A percentile compares a stretch with the other conserved stretches of the same genome.
These are phyloP conservation scores for Callaeas wilsoni DNA, from an alignment of 2,113 vertebrate genomes.

Conservation along the genomic window DNA sequence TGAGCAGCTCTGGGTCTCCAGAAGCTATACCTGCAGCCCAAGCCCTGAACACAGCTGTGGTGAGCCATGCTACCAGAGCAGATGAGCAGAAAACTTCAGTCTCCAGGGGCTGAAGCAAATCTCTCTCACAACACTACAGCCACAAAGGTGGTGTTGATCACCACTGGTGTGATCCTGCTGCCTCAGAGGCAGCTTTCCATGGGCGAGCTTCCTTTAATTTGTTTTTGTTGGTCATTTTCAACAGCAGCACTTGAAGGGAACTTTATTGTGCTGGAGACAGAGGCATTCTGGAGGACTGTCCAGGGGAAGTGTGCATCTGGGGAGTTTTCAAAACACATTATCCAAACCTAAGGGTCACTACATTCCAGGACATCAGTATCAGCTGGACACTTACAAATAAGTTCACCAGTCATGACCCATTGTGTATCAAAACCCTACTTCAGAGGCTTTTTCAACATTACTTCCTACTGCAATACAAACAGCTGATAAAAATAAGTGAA, in stretches of 20 bases:
- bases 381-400: slow-evolving; percentile 12
- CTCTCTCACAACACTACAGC: background rate
- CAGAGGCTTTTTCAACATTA: background rate
- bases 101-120: background rate
- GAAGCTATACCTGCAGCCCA: background rate
- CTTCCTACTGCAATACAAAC: background rate
- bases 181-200: background rate
- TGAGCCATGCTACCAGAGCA: background rate
- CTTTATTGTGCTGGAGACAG: slow-evolving; percentile 1
- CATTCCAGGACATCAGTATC: background rate
- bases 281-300: background rate
- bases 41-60: background rate
- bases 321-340: background rate
- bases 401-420: background rate
- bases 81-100: background rate
- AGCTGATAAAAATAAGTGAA: background rate
- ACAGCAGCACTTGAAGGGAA: slow-evolving; percentile 22
- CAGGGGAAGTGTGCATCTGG: background rate
- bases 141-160: background rate
- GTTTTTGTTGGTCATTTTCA: slow-evolving; percentile 17
- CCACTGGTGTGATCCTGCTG: background rate
- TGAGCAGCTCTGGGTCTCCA: background rate
- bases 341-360: background rate
- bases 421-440: background rate
- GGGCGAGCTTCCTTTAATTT: background rate